phyloP scores from a whole-genome alignment of 2,797 vertebrate genomes.

The Tangara arthus region DNA sequence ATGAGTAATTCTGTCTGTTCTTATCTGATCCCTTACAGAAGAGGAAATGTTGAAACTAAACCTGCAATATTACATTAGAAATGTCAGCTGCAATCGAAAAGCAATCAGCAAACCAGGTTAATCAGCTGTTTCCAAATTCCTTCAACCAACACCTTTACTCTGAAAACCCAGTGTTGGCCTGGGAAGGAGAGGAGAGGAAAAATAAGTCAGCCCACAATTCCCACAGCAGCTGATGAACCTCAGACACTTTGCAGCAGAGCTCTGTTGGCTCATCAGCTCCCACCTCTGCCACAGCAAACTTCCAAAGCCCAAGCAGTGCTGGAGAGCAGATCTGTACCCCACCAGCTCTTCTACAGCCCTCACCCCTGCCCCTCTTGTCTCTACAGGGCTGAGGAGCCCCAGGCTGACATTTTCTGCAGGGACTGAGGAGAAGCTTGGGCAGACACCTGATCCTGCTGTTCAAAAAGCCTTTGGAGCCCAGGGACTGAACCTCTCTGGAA shows the following conservation, averaged over 20 bases:
- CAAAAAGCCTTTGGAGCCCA: neutral
- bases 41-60: neutral
- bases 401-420: neutral
- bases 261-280: neutral
- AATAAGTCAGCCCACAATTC: neutral
- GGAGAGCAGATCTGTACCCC: neutral
- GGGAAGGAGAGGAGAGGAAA: neutral
- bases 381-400: neutral
- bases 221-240: neutral
- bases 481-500: neutral
- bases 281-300: neutral
- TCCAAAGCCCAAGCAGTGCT: neutral
- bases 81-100: neutral
- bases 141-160: neutral
- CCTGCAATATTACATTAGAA: neutral
- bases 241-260: neutral
- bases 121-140: neutral
- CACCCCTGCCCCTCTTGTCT: neutral
- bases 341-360: neutral
- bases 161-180: neutral
- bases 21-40: neutral
- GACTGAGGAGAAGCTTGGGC: neutral
- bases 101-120: neutral
- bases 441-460: neutral
- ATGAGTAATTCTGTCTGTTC: neutral